These are phyloP conservation scores for Limnephilus auricula DNA, from an alignment of 2,888 invertebrate species.

Conservation along the genomic window DNA sequence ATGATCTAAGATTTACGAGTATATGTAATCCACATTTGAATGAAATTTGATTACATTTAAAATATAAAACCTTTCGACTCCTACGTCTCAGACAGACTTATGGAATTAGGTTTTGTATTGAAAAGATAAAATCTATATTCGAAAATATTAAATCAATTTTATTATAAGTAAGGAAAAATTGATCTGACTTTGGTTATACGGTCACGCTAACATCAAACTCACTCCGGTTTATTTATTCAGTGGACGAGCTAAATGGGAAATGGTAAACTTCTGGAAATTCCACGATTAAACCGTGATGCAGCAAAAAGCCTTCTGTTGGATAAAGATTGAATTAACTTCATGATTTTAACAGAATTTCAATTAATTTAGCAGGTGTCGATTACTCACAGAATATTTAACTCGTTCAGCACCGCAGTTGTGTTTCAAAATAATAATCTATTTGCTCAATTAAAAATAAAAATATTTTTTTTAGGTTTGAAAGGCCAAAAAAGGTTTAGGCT, in stretches of 20 bases:
- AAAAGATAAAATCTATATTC: neutral
- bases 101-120: neutral
- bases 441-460: too few relatives aligned
- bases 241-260: neutral
- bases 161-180: neutral
- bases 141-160: neutral
- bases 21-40: too few relatives aligned
- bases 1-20: too few relatives aligned
- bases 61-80: too few relatives aligned
- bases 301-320: neutral
- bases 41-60: too few relatives aligned
- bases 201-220: neutral
- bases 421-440: too few relatives aligned
- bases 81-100: too few relatives aligned
- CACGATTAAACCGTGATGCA: neutral
- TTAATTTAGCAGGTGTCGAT: neutral
- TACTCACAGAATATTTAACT: neutral
- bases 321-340: neutral
- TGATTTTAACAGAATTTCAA: too few relatives aligned
- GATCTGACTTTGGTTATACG: neutral
- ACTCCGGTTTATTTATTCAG: neutral
- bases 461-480: too few relatives aligned
- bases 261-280: neutral
- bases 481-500: too few relatives aligned
- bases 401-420: too few relatives aligned